Conservation (phyloP, 2,113 vertebrate species). For the Dromas ardeola region DNA sequence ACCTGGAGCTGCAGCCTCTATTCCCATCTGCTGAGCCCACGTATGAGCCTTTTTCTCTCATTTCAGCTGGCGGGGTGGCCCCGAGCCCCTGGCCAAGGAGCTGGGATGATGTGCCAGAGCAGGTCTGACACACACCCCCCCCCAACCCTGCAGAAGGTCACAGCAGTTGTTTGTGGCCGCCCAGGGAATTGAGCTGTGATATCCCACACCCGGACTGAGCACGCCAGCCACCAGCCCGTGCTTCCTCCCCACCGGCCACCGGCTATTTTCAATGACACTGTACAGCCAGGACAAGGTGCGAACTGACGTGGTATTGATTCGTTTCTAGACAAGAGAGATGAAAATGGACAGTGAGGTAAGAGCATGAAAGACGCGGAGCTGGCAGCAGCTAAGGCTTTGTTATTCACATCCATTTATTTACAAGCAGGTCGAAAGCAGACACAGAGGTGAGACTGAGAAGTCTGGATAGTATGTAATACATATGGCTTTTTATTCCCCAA, state of each 20-base stretch:
- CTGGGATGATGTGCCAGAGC: not conserved
- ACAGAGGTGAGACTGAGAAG: not conserved
- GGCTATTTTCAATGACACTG: not conserved
- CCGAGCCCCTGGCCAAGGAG: not conserved
- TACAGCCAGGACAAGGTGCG: not conserved
- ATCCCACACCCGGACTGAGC: not conserved
- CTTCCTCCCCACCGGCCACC: not conserved
- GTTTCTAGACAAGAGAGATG: not conserved
- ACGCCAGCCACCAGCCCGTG: accelerated
- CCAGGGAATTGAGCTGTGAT: not conserved
- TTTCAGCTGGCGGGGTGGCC: not conserved
- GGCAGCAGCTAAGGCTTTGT: not conserved
- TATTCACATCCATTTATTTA: not conserved
- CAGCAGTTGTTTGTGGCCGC: not conserved
- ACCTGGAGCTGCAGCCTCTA: not conserved
- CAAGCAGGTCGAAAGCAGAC: not conserved
- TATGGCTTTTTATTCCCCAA: not conserved
- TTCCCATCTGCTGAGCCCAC: not conserved
- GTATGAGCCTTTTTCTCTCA: not conserved
- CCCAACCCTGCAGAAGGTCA: not conserved
- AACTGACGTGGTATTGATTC: not conserved
- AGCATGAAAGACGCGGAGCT: not conserved
- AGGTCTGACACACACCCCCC: not conserved
- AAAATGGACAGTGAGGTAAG: not conserved
- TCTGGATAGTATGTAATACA: not conserved